Evolutionary conservation across 2,113 vertebrate genomes (phyloP).

Genomic region (Periophthalmodon schlosseri): DNA sequence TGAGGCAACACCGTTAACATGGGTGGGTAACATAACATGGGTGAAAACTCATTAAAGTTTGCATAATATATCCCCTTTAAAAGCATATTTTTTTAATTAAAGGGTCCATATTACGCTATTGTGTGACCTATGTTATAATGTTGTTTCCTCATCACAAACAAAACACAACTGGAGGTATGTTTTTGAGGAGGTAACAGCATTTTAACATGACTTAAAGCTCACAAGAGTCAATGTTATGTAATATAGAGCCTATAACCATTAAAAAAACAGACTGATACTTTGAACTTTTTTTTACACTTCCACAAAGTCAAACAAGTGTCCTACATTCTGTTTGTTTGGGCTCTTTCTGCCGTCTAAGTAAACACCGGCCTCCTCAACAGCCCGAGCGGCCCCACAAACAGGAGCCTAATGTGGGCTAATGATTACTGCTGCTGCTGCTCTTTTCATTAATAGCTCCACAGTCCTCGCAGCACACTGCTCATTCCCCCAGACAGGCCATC

Average conservation of each 20-base stretch:
- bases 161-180: too few species aligned
- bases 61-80: neutral
- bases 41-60: too few species aligned
- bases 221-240: too few species aligned
- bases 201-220: too few species aligned
- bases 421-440: conserved; percentile 50
- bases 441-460: conserved; percentile 59
- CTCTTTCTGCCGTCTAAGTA: conserved; percentile 15
- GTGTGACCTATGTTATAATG: too few species aligned
- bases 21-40: too few species aligned
- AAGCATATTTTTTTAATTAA: neutral
- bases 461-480: conserved; percentile 38
- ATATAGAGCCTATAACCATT: too few species aligned
- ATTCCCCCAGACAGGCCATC: conserved; percentile 43
- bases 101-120: too few species aligned
- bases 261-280: too few species aligned
- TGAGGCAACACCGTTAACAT: too few species aligned
- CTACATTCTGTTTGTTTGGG: conserved; percentile 15
- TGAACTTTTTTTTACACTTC: neutral
- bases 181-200: too few species aligned
- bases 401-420: conserved; percentile 68
- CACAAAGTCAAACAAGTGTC: conserved; percentile 10
- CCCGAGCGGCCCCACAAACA: conserved; percentile 37
- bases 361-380: conserved; percentile 24
- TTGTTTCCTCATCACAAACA: too few species aligned